Percentiles rank a stretch among this genome's conserved stretches.
Conservation (phyloP, 37 sponge, comb jelly and placozoan genomes). For the Eunapius fragilis region DNA sequence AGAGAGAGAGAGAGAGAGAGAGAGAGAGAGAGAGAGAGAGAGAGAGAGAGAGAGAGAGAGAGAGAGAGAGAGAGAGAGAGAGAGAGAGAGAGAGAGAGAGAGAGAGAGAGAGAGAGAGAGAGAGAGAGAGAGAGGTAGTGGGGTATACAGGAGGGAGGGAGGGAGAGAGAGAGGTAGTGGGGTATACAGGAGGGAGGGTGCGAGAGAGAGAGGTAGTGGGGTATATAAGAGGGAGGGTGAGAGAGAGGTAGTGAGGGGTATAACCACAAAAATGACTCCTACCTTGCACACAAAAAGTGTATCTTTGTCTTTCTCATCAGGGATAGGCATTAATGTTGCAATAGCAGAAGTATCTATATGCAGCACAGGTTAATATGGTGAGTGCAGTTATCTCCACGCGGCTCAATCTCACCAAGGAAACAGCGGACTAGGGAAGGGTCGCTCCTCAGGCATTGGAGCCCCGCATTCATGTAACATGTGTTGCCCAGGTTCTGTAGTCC, state of each 20-base stretch:
- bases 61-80: background rate
- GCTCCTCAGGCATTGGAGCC: constrained; percentile 48
- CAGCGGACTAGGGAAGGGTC: constrained; percentile 7
- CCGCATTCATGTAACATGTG: constrained; percentile 75
- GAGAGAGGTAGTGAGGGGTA: background rate
- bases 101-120: background rate
- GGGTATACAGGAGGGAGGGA: background rate
- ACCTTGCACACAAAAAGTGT: background rate
- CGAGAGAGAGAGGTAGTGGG: background rate
- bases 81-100: background rate
- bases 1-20: too few relatives aligned
- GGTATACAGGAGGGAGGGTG: background rate
- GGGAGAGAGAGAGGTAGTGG: background rate
- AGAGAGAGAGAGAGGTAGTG: too few relatives aligned
- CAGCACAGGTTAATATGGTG: too few relatives aligned
- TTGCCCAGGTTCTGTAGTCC: constrained; percentile 66
- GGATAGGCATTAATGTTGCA: background rate
- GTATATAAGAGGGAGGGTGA: background rate
- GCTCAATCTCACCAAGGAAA: constrained; percentile 30
- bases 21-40: background rate
- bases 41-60: background rate
- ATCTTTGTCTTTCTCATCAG: background rate
- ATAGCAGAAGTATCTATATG: background rate
- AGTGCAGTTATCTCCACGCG: too few relatives aligned
- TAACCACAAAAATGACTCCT: background rate